Evolutionary conservation across 2,113 vertebrate genomes (phyloP), one percentile per base, ranked within the genome.

Genomic region (Vireo altiloquus): DNA sequence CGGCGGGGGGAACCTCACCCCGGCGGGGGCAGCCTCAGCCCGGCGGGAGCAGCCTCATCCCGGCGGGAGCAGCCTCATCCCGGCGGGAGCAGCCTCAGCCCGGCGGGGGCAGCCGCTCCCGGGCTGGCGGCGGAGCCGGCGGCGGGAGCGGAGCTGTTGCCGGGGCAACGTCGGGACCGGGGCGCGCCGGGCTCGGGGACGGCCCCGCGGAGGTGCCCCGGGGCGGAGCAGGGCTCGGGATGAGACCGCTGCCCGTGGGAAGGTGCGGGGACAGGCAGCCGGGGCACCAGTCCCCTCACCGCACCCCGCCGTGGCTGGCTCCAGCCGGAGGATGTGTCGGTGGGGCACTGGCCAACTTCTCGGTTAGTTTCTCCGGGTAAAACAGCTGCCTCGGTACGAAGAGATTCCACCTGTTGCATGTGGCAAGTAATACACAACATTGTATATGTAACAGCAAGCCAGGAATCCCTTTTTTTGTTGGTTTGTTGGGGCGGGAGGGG

Each of bases 151-250:
- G 86, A 92, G 96, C 69, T 78, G 98, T 98, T 98, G 97, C 98
- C 98, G 61, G 86, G 98, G 98, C 89, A 98, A 98, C 98, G 68
- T 80, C 91, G 82, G 85, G 74, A 87, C 49, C 94, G 64, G 91
- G 92, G 94, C 91, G 82, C 30, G 50, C 53, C 31, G 95, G 94
- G 87, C 90, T 49, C 57, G 33, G 21, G 8, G 10, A 17, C 37
- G 8, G 80, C 56, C 46, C 54, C 15, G 11, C 42, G 9, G 40
- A 24, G n/a, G 9, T 12, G 66, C 17, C 37, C 37, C 53, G 18
- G 28, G 6, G 21, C 3, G n/a, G 13, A 53, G 61, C 44, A 5
- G 12, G 10, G 47, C 1, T 7, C 35, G 59, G 40, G 23, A 10
- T 24, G 71, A 2, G 24, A 13, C 0, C 40, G 52, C 27, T 14